These are phyloP conservation scores for Eupeodes latifasciatus DNA, from an alignment of 2,888 invertebrate species.

Conservation along the genomic window DNA sequence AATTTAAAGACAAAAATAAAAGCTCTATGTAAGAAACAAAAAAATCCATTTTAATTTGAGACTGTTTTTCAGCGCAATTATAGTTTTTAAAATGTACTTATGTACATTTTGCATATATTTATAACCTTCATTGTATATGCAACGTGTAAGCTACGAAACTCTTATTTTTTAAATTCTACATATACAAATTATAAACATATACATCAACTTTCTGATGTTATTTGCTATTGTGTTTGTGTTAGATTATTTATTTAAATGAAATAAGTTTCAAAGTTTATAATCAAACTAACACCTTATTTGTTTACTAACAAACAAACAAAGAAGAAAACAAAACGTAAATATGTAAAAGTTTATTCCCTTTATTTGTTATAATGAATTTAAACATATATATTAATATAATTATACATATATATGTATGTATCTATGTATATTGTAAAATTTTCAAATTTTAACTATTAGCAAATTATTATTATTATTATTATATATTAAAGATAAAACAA, in stretches of 20 bases:
- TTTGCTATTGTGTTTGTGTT: constrained; percentile 13
- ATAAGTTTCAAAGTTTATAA: constrained; percentile 27
- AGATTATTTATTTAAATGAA: constrained; percentile 13
- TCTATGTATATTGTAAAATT: constrained; percentile 75
- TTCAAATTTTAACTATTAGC: constrained; percentile 69
- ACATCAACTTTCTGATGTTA: constrained; percentile 15
- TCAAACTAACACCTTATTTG: neutral
- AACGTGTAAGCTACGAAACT: constrained; percentile 24
- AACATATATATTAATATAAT: constrained; percentile 42
- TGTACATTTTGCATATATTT: constrained; percentile 49
- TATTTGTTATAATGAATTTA: constrained; percentile 51
- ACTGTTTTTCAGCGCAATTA: constrained; percentile 74
- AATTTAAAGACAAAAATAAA: constrained; percentile 9
- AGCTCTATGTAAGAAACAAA: constrained; percentile 32
- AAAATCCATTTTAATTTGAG: constrained; percentile 61
- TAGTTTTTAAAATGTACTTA: constrained; percentile 61
- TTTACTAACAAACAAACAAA: neutral
- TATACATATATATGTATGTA: constrained; percentile 70
- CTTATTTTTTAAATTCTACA: constrained; percentile 47
- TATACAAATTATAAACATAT: neutral
- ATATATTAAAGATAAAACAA: constrained; percentile 24
- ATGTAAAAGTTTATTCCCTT: constrained; percentile 48
- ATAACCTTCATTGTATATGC: constrained; percentile 42
- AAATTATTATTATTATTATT: constrained; percentile 62
- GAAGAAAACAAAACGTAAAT: neutral